Percentiles rank a stretch among this genome's conserved stretches.
Evolutionary conservation across 2,888 invertebrate species (phyloP).

Genomic region (Drosophila paramelanica): DNA sequence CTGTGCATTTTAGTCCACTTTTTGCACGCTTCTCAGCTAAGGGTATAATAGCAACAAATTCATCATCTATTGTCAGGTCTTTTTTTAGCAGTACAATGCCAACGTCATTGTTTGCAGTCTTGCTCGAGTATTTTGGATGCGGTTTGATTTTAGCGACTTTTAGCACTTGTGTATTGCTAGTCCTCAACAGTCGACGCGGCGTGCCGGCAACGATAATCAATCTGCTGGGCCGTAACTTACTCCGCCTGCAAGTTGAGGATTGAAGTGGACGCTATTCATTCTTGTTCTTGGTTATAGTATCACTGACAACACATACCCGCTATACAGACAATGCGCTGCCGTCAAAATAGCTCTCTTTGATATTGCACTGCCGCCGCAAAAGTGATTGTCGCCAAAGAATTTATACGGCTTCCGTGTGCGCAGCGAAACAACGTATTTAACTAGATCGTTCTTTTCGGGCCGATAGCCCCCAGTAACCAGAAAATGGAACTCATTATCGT

Average conservation of each 20-base stretch:
- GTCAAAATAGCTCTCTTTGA: slow-evolving; percentile 46
- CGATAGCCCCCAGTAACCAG: slow-evolving; percentile 70
- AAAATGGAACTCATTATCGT: slow-evolving; percentile 43
- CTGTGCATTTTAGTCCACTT: slow-evolving; percentile 47
- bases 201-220: slow-evolving; percentile 46
- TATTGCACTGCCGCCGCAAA: slow-evolving; percentile 68
- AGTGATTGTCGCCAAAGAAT: slow-evolving; percentile 66
- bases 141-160: background rate
- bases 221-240: background rate
- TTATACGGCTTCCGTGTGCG: slow-evolving; percentile 6
- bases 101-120: slow-evolving; percentile 34
- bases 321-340: slow-evolving; percentile 66
- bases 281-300: background rate
- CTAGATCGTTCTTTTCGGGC: slow-evolving; percentile 33
- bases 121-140: slow-evolving; percentile 41
- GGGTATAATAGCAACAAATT: slow-evolving; percentile 17
- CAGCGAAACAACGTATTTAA: slow-evolving; percentile 55
- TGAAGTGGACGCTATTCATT: background rate
- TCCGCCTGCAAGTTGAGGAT: slow-evolving; percentile 2
- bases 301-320: slow-evolving; percentile 24
- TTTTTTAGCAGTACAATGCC: slow-evolving; percentile 38
- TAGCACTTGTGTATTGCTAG: slow-evolving; percentile 26
- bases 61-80: background rate
- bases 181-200: slow-evolving; percentile 44
- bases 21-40: background rate